Percentiles rank a stretch among this genome's conserved stretches.
phyloP scores from a whole-genome alignment of 2,113 vertebrate genomes.

The Rhea americana region DNA sequence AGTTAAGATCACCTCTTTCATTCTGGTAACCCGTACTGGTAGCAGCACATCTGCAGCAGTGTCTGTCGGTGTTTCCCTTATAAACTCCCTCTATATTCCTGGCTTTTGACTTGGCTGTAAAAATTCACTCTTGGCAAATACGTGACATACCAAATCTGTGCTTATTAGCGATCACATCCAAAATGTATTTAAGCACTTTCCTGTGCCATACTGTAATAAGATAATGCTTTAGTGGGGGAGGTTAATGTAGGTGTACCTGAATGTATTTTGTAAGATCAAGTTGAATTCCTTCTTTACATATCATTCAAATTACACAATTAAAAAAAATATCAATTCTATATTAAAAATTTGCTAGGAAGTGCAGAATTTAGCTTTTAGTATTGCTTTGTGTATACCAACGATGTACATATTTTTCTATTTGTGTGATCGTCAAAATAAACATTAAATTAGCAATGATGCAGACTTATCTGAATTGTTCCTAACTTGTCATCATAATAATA shows the following conservation, averaged over 20 bases:
- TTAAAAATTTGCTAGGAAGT: neutral
- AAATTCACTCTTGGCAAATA: neutral
- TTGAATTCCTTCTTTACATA: neutral
- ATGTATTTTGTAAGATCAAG: neutral
- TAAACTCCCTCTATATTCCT: neutral
- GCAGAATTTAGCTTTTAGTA: neutral
- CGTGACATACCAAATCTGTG: neutral
- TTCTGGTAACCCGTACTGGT: conserved; percentile 19
- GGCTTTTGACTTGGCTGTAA: conserved; percentile 4
- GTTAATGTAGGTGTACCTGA: neutral
- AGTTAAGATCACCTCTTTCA: neutral
- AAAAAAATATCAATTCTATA: neutral
- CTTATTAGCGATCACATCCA: neutral
- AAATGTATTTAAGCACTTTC: neutral
- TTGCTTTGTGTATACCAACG: neutral
- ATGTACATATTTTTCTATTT: neutral
- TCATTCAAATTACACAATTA: neutral
- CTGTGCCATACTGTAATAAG: neutral
- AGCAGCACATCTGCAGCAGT: neutral
- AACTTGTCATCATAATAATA: neutral
- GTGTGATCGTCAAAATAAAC: neutral
- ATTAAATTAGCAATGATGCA: neutral
- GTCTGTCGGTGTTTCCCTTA: neutral
- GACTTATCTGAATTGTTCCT: neutral
- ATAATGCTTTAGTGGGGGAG: neutral